Percentiles rank a stretch among this genome's conserved stretches.
Conservation (phyloP, 2,113 vertebrate genomes). For the Ascaphus truei region DNA sequence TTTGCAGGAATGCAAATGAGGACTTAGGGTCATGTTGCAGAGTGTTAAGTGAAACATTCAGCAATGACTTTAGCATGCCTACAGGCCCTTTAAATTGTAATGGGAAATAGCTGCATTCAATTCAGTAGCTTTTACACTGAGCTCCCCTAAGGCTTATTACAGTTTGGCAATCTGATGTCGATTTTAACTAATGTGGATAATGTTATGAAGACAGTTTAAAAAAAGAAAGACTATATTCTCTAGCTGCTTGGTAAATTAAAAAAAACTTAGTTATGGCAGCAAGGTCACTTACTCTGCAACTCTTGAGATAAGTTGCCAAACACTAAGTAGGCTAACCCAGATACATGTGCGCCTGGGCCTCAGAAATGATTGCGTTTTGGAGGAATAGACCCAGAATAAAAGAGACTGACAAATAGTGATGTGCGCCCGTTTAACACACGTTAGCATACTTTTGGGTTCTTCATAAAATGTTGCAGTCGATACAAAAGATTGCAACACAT, state of each 20-base stretch:
- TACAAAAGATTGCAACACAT: too few species aligned
- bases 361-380: too few species aligned
- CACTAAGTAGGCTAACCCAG: not conserved
- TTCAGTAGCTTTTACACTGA: conserved; percentile 44
- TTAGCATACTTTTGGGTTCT: too few species aligned
- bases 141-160: conserved; percentile 49
- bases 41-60: conserved; percentile 51
- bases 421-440: too few species aligned
- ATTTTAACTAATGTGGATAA: conserved; percentile 36
- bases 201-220: conserved; percentile 11
- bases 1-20: conserved; percentile 56
- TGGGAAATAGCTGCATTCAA: conserved; percentile 52
- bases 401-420: too few species aligned
- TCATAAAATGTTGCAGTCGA: too few species aligned
- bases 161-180: conserved; percentile 50
- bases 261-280: not conserved
- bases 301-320: not conserved
- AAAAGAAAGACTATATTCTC: not conserved
- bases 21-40: conserved; percentile 50
- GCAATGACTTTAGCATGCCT: conserved; percentile 50
- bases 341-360: not conserved
- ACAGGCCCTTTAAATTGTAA: conserved; percentile 55
- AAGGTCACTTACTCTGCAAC: not conserved
- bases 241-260: not conserved
- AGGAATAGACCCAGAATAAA: too few species aligned